A percentile compares a stretch with the other conserved stretches of the same genome.
phyloP scores from a whole-genome alignment of 2,113 vertebrate genomes.

The Capreolus pygargus region DNA sequence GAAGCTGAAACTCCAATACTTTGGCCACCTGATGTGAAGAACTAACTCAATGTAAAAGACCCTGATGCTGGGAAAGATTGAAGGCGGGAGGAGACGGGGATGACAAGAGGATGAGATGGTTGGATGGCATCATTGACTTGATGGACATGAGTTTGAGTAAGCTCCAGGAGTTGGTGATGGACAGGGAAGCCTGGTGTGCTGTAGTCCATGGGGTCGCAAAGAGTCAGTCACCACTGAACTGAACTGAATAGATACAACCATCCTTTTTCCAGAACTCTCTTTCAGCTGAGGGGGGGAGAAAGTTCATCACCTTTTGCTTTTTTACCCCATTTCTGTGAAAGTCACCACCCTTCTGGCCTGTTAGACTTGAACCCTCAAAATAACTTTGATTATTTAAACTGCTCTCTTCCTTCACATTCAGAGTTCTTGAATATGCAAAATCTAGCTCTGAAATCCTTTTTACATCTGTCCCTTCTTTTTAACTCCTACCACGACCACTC shows the following conservation, averaged over 20 bases:
- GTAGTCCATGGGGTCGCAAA: background rate
- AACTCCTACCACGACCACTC: background rate
- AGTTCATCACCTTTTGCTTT: background rate
- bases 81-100: background rate
- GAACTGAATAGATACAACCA: background rate
- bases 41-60: background rate
- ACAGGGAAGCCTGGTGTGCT: background rate
- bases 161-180: background rate
- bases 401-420: constrained; percentile 7
- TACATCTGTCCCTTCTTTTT: background rate
- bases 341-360: background rate
- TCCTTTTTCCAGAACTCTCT: background rate
- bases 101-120: background rate
- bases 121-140: background rate
- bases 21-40: background rate
- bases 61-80: background rate
- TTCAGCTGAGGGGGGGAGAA: background rate
- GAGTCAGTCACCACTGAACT: background rate
- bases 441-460: background rate
- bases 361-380: background rate
- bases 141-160: background rate
- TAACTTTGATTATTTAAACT: background rate
- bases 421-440: constrained; percentile 1
- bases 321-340: background rate
- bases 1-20: background rate